A percentile compares a stretch with the other conserved stretches of the same genome.
Evolutionary conservation across 2,113 vertebrate genomes (phyloP).

Genomic region (Cercocebus atys): DNA sequence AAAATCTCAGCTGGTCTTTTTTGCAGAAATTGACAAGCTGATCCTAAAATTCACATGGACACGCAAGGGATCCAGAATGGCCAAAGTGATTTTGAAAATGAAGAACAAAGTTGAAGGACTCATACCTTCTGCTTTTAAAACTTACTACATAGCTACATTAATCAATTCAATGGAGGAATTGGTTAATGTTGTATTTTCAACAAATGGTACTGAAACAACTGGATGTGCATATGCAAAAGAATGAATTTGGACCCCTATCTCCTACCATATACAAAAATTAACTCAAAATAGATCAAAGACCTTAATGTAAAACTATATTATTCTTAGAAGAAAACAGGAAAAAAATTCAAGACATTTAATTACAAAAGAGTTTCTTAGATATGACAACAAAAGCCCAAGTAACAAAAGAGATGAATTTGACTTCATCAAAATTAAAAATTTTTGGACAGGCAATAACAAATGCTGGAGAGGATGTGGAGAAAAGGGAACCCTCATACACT

Average conservation of each 20-base stretch:
- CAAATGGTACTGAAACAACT: not conserved
- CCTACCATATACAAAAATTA: not conserved
- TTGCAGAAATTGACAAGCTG: constrained; percentile 20
- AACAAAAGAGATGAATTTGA: constrained; percentile 22
- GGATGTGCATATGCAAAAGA: not conserved
- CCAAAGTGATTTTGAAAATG: constrained; percentile 56
- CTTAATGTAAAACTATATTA: not conserved
- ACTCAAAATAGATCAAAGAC: constrained; percentile 1
- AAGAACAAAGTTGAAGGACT: constrained; percentile 5
- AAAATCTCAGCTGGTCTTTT: constrained; percentile 9
- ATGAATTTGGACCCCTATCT: not conserved
- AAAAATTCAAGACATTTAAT: not conserved
- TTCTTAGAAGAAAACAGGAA: constrained; percentile 4
- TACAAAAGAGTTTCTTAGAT: constrained; percentile 14
- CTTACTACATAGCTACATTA: constrained; percentile 19
- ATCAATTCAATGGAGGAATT: not conserved
- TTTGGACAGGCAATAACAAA: no score
- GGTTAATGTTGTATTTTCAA: constrained; percentile 22
- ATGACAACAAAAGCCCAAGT: not conserved
- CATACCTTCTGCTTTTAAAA: constrained; percentile 32
- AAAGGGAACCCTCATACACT: no score
- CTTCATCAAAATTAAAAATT: not conserved
- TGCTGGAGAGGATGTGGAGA: no score
- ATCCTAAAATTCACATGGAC: constrained; percentile 25
- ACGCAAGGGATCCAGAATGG: constrained; percentile 31